Conservation (phyloP, 2,888 invertebrate species). For the Sphinx pinastri region DNA sequence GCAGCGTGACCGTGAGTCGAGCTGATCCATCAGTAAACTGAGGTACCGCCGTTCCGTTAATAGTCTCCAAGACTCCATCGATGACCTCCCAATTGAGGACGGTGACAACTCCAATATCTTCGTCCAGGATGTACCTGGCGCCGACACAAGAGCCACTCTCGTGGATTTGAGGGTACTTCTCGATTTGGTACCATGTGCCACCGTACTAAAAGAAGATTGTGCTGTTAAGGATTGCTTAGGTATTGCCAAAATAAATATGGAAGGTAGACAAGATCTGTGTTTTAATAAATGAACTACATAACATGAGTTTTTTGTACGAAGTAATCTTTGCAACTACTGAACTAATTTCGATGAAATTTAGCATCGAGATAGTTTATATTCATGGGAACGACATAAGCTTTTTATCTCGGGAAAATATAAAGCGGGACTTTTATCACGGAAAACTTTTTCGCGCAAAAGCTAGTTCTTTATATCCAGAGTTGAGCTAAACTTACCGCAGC, state of each 20-base stretch:
- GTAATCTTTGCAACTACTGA: too few relatives aligned
- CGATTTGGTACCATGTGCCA: constrained; percentile 72
- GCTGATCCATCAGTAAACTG: constrained; percentile 55
- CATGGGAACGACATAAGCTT: too few relatives aligned
- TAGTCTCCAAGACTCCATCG: constrained; percentile 51
- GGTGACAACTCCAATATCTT: constrained; percentile 48
- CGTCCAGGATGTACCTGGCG: constrained; percentile 53
- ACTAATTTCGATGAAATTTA: too few relatives aligned
- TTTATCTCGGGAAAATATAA: too few relatives aligned
- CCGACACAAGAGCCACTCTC: constrained; percentile 61
- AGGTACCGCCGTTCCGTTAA: constrained; percentile 59
- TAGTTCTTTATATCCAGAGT: too few relatives aligned
- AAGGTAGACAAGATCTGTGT: neutral
- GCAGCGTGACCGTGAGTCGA: constrained; percentile 54
- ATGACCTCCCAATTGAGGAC: constrained; percentile 69
- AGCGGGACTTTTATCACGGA: too few relatives aligned
- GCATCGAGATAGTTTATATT: too few relatives aligned
- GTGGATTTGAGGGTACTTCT: constrained; percentile 61
- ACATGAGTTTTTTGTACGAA: neutral
- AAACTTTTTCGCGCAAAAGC: too few relatives aligned
- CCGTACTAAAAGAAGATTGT: constrained; percentile 56
- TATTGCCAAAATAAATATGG: neutral
- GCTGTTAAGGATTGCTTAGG: neutral
- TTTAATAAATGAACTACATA: neutral
- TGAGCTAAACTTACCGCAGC: constrained; percentile 47